Evolutionary conservation across 2,797 vertebrate species (phyloP).

Genomic region (Sebastes dallii): DNA sequence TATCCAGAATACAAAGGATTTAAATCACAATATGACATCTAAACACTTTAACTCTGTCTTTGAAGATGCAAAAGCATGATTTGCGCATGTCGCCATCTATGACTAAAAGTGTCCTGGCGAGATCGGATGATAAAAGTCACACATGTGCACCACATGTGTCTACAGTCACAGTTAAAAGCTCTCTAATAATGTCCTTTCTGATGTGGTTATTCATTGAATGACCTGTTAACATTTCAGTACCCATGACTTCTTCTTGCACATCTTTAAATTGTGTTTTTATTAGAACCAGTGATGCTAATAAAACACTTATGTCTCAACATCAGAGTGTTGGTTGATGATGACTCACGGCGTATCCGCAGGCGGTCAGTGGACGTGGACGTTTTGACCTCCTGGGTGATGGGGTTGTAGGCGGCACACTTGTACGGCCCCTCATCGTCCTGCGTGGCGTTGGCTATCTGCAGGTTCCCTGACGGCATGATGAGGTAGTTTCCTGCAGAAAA

Average conservation of each 20-base stretch:
- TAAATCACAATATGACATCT: neutral
- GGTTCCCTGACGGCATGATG: constrained; percentile 98
- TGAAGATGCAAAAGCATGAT: constrained; percentile 15
- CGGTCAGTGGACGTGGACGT: constrained; percentile 92
- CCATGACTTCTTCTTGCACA: neutral
- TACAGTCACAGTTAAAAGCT: neutral
- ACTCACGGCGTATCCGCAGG: constrained; percentile 94
- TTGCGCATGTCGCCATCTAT: neutral
- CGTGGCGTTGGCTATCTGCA: constrained; percentile 97
- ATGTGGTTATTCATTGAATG: neutral
- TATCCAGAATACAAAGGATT: neutral
- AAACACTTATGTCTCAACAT: neutral
- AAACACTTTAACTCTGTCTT: neutral
- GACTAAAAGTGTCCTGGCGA: constrained; percentile 4
- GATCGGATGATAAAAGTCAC: constrained; percentile 1
- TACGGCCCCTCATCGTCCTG: constrained; percentile 95
- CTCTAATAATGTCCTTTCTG: neutral
- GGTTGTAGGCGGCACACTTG: constrained; percentile 97
- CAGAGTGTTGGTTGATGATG: neutral
- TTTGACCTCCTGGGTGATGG: constrained; percentile 96
- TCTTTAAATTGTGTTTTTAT: neutral
- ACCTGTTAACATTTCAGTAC: neutral
- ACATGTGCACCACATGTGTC: constrained; percentile 30
- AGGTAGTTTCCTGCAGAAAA: constrained; percentile 91
- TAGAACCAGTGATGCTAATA: too few species aligned